phyloP scores from a whole-genome alignment of 2,113 vertebrate genomes.

The Tachycineta bicolor region DNA sequence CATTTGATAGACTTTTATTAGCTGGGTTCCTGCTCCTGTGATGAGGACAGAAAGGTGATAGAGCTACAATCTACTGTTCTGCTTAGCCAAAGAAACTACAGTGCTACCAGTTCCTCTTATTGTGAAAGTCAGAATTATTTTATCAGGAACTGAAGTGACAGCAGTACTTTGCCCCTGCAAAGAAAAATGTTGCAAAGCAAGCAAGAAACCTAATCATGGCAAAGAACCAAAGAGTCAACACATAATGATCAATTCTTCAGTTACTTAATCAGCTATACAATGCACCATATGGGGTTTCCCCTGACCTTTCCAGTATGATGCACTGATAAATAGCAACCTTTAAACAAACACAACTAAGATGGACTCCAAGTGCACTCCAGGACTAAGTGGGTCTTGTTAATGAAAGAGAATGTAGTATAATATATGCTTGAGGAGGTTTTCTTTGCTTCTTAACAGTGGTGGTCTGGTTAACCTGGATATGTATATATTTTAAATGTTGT shows the following conservation, averaged over 20 bases:
- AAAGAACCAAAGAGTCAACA: background rate
- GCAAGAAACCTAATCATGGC: background rate
- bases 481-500: background rate
- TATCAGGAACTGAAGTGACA: background rate
- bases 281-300: background rate
- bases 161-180: background rate
- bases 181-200: background rate
- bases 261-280: background rate
- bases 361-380: background rate
- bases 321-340: background rate
- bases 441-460: background rate
- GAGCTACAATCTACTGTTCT: background rate
- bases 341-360: background rate
- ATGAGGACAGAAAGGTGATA: background rate
- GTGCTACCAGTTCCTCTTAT: background rate
- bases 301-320: background rate
- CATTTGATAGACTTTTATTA: background rate
- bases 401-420: background rate
- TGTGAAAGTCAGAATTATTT: background rate
- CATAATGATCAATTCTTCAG: background rate
- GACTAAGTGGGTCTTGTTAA: background rate
- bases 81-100: background rate
- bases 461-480: background rate
- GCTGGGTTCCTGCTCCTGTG: background rate
- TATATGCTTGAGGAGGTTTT: background rate